Percentiles rank a stretch among this genome's conserved stretches.
phyloP scores from a whole-genome alignment of 2,113 vertebrate genomes.

The Girardinichthys multiradiatus region DNA sequence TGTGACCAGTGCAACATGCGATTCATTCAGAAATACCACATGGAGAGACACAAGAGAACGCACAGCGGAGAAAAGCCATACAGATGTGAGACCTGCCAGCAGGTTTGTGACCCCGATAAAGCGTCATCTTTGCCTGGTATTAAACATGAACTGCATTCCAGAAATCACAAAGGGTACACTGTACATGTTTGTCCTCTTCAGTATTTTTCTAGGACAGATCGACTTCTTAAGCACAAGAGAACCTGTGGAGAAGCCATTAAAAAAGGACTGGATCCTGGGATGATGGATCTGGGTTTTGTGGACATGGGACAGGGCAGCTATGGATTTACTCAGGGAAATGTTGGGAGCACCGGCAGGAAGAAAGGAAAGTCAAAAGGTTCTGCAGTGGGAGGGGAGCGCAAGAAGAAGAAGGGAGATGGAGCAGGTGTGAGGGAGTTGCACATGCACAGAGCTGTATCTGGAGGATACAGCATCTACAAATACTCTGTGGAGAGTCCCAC shows the following conservation, averaged over 20 bases:
- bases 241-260: constrained; percentile 94
- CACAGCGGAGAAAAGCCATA: constrained; percentile 99
- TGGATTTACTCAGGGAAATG: constrained; percentile 92
- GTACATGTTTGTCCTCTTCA: constrained; percentile 58
- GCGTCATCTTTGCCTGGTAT: not conserved
- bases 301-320: constrained; percentile 88
- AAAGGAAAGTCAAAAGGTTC: constrained; percentile 89
- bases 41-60: constrained; percentile 99
- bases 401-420: constrained; percentile 83
- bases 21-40: constrained; percentile 99
- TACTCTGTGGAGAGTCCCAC: constrained; percentile 88
- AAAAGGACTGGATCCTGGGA: constrained; percentile 88
- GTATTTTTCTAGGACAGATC: constrained; percentile 99
- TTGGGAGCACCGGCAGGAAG: constrained; percentile 86
- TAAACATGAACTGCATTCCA: not conserved
- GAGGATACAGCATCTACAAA: constrained; percentile 84
- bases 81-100: constrained; percentile 98
- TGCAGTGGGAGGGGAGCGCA: constrained; percentile 87
- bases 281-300: constrained; percentile 84
- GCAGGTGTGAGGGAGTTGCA: constrained; percentile 43
- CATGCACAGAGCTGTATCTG: constrained; percentile 70
- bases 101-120: constrained; percentile 68
- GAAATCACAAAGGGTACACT: not conserved
- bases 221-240: constrained; percentile 98
- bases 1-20: constrained; percentile 99